A percentile compares a stretch with the other conserved stretches of the same genome.
phyloP scores from a whole-genome alignment of 2,888 invertebrate genomes.

The Macaria notata region DNA sequence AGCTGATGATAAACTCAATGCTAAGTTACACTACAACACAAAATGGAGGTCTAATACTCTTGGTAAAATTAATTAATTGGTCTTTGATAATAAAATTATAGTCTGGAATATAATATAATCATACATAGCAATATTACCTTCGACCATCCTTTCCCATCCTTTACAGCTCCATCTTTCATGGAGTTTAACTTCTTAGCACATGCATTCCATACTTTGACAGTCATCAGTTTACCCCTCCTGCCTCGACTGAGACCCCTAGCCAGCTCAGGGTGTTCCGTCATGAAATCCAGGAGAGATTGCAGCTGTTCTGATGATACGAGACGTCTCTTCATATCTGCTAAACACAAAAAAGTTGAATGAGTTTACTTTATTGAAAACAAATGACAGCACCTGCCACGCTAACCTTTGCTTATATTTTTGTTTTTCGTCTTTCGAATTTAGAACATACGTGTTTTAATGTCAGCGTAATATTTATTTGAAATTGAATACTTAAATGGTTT shows the following conservation, averaged over 20 bases:
- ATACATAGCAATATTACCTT: slow-evolving; percentile 43
- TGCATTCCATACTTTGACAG: slow-evolving; percentile 54
- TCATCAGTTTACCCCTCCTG: slow-evolving; percentile 51
- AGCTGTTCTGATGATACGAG: slow-evolving; percentile 55
- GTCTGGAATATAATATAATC: too few species aligned
- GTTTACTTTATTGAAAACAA: background rate
- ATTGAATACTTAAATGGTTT: too few species aligned
- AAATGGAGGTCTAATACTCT: too few species aligned
- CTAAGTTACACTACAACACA: too few species aligned
- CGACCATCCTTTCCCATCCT: slow-evolving; percentile 66
- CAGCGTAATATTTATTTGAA: too few species aligned
- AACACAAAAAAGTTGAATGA: background rate
- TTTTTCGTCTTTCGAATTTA: too few species aligned
- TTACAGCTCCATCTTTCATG: slow-evolving; percentile 47
- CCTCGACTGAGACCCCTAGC: slow-evolving; percentile 54
- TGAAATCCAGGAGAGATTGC: slow-evolving; percentile 50
- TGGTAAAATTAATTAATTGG: too few species aligned
- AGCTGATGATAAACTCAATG: too few species aligned
- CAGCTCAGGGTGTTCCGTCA: slow-evolving; percentile 54
- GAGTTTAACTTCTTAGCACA: slow-evolving; percentile 56
- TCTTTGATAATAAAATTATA: too few species aligned
- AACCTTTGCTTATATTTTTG: too few species aligned
- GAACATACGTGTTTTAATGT: too few species aligned
- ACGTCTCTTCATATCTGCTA: slow-evolving; percentile 43
- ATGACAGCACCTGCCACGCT: too few species aligned